These are phyloP conservation scores for Poecile montanus DNA, from an alignment of 2,797 vertebrate species.

Conservation along the genomic window DNA sequence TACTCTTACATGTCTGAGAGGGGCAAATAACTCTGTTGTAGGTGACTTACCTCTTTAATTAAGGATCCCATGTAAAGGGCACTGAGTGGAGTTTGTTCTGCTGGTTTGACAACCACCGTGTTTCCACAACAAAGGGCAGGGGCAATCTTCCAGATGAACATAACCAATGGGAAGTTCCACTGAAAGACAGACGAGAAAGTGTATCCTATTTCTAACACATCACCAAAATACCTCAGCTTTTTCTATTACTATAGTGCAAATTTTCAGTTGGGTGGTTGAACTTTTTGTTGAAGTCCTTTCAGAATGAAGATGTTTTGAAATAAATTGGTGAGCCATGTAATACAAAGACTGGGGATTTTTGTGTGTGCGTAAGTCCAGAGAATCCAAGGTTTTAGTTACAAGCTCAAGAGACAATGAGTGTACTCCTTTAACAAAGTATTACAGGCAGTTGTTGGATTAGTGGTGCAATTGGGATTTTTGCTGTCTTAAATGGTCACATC, in stretches of 20 bases:
- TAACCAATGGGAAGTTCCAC: slow-evolving; percentile 91
- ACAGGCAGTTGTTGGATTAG: background rate
- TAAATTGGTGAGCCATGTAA: background rate
- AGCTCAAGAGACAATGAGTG: background rate
- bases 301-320: background rate
- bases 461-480: background rate
- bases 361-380: background rate
- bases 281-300: background rate
- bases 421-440: background rate
- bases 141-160: slow-evolving; percentile 89
- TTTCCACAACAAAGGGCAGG: slow-evolving; percentile 89
- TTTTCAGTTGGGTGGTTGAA: background rate
- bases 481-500: background rate
- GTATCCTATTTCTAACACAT: slow-evolving; percentile 10
- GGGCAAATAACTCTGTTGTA: background rate
- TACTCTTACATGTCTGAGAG: background rate
- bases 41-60: slow-evolving; percentile 85
- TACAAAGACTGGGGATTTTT: background rate
- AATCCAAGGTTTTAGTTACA: background rate
- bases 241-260: background rate
- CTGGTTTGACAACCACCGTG: slow-evolving; percentile 88
- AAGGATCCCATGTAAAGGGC: slow-evolving; percentile 87
- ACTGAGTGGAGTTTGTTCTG: slow-evolving; percentile 88
- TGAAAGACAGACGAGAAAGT: slow-evolving; percentile 62
- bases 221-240: background rate